These are phyloP conservation scores for Pogonocherus hispidulus DNA, from an alignment of 2,888 invertebrate species.

Conservation along the genomic window DNA sequence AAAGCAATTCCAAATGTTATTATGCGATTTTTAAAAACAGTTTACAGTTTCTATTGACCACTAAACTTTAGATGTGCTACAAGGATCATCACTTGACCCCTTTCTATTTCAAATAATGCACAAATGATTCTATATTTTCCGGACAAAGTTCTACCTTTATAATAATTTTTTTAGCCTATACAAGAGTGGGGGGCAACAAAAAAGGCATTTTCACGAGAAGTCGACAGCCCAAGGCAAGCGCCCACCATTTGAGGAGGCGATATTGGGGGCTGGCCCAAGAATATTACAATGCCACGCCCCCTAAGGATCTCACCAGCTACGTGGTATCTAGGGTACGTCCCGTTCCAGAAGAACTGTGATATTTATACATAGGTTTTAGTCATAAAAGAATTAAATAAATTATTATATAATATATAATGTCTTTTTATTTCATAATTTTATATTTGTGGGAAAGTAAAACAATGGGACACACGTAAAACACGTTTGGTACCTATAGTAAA, in stretches of 20 bases:
- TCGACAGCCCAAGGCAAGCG: constrained; percentile 91
- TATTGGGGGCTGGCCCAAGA: constrained; percentile 80
- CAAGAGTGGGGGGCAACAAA: constrained; percentile 88
- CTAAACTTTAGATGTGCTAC: background rate
- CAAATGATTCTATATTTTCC: too few species aligned
- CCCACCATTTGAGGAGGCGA: constrained; percentile 84
- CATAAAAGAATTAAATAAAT: background rate
- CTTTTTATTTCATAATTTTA: background rate
- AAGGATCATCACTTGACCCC: background rate
- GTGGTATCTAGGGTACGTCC: constrained; percentile 2
- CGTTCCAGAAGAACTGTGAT: constrained; percentile 47
- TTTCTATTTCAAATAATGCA: background rate
- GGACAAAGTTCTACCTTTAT: too few species aligned
- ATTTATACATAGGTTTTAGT: constrained; percentile 9
- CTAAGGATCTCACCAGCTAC: constrained; percentile 70
- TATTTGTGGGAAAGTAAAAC: too few species aligned
- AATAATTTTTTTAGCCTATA: constrained; percentile 76
- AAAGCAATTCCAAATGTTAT: too few species aligned
- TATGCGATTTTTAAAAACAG: too few species aligned
- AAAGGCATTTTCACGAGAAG: constrained; percentile 92
- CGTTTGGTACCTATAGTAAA: too few species aligned
- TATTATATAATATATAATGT: background rate
- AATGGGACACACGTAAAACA: too few species aligned
- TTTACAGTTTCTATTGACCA: background rate
- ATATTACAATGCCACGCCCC: constrained; percentile 71